A percentile compares a stretch with the other conserved stretches of the same genome.
Evolutionary conservation across 1,140 invertebrate species (phyloP).

Genomic region (Oedothorax gibbosus): DNA sequence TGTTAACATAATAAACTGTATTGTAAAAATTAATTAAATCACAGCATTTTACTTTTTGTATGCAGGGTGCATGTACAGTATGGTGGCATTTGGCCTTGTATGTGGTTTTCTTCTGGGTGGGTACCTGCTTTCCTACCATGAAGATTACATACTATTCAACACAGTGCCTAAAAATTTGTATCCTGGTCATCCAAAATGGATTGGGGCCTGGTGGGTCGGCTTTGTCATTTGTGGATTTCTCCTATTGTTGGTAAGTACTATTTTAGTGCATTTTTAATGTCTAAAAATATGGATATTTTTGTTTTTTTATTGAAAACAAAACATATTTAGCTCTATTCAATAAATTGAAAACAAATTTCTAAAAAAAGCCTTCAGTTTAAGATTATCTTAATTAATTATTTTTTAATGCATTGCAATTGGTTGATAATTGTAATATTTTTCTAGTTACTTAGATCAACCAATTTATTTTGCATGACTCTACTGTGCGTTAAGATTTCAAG

Average conservation of each 20-base stretch:
- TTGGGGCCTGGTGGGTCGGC: constrained; percentile 73
- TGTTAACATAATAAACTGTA: background rate
- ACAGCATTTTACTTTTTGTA: background rate
- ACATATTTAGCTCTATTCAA: too few relatives aligned
- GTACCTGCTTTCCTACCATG: constrained; percentile 72
- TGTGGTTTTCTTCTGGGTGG: constrained; percentile 73
- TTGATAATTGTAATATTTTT: too few relatives aligned
- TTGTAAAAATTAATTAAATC: background rate
- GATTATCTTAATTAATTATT: too few relatives aligned
- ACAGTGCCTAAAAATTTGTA: constrained; percentile 63
- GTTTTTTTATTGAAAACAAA: too few relatives aligned
- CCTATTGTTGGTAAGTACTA: constrained; percentile 64
- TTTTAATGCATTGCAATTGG: too few relatives aligned
- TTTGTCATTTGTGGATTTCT: constrained; percentile 67
- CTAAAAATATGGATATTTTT: too few relatives aligned
- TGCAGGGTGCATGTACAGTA: constrained; percentile 73
- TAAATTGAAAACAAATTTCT: too few relatives aligned
- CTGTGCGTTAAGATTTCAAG: too few relatives aligned
- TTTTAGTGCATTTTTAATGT: background rate
- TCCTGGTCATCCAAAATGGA: constrained; percentile 70
- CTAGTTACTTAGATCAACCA: too few relatives aligned
- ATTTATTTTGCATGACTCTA: too few relatives aligned
- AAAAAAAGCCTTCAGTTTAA: too few relatives aligned
- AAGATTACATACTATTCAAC: constrained; percentile 69
- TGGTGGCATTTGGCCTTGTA: constrained; percentile 73